These are phyloP conservation scores for Sebastes diploproa DNA, from an alignment of 2,797 vertebrate genomes.

Conservation along the genomic window DNA sequence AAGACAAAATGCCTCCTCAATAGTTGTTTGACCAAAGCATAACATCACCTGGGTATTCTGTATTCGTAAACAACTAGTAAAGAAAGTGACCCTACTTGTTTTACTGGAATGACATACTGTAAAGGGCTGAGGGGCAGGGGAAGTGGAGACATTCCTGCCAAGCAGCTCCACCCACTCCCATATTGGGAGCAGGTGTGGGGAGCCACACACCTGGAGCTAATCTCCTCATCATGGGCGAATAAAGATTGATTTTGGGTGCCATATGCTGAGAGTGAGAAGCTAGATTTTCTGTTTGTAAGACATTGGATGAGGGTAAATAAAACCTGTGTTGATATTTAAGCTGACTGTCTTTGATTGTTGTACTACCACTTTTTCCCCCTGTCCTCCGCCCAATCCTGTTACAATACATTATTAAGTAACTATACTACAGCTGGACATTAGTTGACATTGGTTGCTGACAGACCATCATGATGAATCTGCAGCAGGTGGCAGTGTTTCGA, in stretches of 20 bases:
- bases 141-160: not conserved
- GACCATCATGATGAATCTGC: slow-evolving; percentile 11
- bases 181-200: too few relatives aligned
- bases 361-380: not conserved
- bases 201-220: not conserved
- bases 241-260: not conserved
- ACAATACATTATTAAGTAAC: not conserved
- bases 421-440: not conserved
- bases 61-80: not conserved
- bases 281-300: not conserved
- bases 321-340: rapidly evolving
- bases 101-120: not conserved
- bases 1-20: not conserved
- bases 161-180: too few relatives aligned
- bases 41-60: not conserved
- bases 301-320: not conserved
- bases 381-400: not conserved
- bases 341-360: not conserved
- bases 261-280: not conserved
- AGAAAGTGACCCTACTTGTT: not conserved
- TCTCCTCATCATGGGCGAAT: not conserved
- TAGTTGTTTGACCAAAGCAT: not conserved
- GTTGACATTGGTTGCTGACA: not conserved
- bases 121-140: rapidly evolving
- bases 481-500: slow-evolving; percentile 59